Percentiles rank a stretch among this genome's conserved stretches.
phyloP scores from a whole-genome alignment of 2,888 invertebrate species.

The Uropetala carovei region DNA sequence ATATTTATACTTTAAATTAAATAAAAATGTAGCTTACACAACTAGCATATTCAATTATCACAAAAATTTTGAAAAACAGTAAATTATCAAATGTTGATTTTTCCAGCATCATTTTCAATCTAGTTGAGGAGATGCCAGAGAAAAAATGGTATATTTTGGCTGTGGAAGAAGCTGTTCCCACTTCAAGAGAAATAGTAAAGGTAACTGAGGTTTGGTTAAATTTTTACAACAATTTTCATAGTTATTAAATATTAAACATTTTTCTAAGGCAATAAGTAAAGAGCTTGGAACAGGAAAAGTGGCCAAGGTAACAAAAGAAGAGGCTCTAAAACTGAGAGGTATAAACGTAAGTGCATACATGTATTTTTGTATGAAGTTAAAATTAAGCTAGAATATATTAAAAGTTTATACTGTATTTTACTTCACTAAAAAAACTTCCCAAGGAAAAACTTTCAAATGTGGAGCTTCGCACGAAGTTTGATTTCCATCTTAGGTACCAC shows the following conservation, averaged over 20 bases:
- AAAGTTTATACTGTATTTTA: not conserved
- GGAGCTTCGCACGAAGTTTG: no score
- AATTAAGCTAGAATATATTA: not conserved
- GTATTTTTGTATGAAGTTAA: not conserved
- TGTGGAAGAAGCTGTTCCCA: constrained; percentile 79
- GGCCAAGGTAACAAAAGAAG: constrained; percentile 78
- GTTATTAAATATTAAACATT: not conserved
- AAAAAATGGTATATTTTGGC: constrained; percentile 80
- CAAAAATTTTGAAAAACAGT: no score
- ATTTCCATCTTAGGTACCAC: no score
- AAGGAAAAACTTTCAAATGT: no score
- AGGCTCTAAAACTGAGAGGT: constrained; percentile 79
- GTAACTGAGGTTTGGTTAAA: constrained; percentile 70
- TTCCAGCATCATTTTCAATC: constrained; percentile 39
- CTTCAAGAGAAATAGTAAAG: constrained; percentile 78
- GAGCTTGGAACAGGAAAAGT: constrained; percentile 78
- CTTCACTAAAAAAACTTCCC: no score
- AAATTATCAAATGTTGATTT: not conserved
- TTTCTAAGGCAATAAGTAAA: constrained; percentile 75
- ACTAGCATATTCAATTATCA: no score
- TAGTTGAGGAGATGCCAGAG: constrained; percentile 76
- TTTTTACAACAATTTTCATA: not conserved
- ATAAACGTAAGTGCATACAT: constrained; percentile 72
- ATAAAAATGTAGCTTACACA: no score
- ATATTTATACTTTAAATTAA: no score